A percentile compares a stretch with the other conserved stretches of the same genome.
phyloP scores from a whole-genome alignment of 2,113 vertebrate species.

The Otus sunia region DNA sequence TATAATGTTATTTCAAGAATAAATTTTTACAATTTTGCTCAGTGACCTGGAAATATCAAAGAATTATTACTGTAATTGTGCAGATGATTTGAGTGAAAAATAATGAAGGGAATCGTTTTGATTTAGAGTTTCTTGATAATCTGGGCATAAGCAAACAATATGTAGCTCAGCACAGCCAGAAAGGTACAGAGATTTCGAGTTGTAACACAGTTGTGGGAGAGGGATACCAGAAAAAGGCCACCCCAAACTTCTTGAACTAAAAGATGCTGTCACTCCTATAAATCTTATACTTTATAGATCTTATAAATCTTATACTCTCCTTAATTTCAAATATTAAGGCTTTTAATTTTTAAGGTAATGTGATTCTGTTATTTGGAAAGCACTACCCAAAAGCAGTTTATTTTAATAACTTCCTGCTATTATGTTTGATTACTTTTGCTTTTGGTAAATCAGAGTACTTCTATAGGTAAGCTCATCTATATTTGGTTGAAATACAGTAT shows the following conservation, averaged over 20 bases:
- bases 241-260: not conserved
- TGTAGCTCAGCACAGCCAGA: not conserved
- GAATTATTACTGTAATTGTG: not conserved
- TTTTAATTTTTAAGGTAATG: not conserved
- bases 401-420: not conserved
- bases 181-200: not conserved
- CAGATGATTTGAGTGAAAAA: not conserved
- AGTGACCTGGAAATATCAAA: constrained; percentile 1
- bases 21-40: not conserved
- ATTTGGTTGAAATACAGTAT: not conserved
- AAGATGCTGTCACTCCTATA: not conserved
- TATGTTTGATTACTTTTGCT: not conserved
- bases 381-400: not conserved
- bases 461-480: not conserved
- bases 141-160: not conserved
- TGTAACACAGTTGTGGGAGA: not conserved
- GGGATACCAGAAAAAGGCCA: accelerated
- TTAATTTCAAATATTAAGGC: not conserved
- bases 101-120: not conserved
- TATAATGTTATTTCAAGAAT: not conserved
- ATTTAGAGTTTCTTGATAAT: not conserved
- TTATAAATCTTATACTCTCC: not conserved
- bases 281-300: not conserved
- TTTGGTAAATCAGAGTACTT: not conserved
- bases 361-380: not conserved